A percentile compares a stretch with the other conserved stretches of the same genome.
Evolutionary conservation across 1,140 invertebrate species (phyloP).

Genomic region (Magallana angulata): DNA sequence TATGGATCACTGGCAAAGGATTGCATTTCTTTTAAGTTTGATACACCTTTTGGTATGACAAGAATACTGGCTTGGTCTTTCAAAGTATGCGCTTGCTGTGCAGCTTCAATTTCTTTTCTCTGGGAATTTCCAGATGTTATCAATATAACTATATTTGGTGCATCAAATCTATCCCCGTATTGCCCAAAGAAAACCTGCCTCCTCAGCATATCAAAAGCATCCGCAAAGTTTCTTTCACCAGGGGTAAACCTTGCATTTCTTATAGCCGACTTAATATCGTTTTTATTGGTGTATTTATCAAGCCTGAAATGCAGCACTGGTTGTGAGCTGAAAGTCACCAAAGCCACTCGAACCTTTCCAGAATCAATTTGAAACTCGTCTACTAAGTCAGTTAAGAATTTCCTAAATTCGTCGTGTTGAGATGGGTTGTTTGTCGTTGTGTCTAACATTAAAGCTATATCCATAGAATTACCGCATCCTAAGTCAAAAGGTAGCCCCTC

Average conservation of each 20-base stretch:
- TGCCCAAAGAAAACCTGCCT: slow-evolving; percentile 49
- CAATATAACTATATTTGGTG: slow-evolving; percentile 55
- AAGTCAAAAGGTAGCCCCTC: slow-evolving; percentile 8
- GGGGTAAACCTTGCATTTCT: slow-evolving; percentile 34
- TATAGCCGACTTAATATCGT: slow-evolving; percentile 40
- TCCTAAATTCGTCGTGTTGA: slow-evolving; percentile 34
- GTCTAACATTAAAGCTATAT: slow-evolving; percentile 60
- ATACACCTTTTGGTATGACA: slow-evolving; percentile 59
- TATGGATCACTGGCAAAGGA: slow-evolving; percentile 64
- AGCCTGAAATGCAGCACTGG: slow-evolving; percentile 48
- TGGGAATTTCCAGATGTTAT: slow-evolving; percentile 63
- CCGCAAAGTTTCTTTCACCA: slow-evolving; percentile 53
- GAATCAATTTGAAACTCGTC: slow-evolving; percentile 52
- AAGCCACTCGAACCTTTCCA: slow-evolving; percentile 46
- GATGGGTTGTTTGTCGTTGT: slow-evolving; percentile 51
- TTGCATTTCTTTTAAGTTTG: slow-evolving; percentile 58
- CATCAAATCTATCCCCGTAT: slow-evolving; percentile 56
- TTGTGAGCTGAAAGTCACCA: slow-evolving; percentile 51
- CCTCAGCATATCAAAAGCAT: slow-evolving; percentile 46
- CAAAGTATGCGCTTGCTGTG: slow-evolving; percentile 57
- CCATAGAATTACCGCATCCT: slow-evolving; percentile 58
- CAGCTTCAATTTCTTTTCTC: slow-evolving; percentile 52
- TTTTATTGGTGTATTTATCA: slow-evolving; percentile 23
- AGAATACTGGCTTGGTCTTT: slow-evolving; percentile 61
- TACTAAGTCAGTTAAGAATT: slow-evolving; percentile 48